These are phyloP conservation scores for Sphaerodactylus townsendi DNA, from an alignment of 2,113 vertebrate genomes.

Conservation along the genomic window DNA sequence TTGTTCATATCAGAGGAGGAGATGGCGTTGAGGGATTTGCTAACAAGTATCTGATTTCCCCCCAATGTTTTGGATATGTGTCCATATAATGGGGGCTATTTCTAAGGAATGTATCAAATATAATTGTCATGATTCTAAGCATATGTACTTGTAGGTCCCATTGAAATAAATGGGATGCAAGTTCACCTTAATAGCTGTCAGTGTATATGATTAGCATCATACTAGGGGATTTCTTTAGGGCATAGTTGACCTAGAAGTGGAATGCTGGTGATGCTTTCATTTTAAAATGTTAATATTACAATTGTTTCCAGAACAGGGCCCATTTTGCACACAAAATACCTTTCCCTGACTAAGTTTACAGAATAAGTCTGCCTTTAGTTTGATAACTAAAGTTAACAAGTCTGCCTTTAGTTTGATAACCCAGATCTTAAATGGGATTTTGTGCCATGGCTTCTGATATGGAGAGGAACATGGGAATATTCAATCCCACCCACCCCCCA, in stretches of 20 bases:
- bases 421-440: no score
- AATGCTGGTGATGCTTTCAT: constrained; percentile 13
- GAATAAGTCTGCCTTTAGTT: no score
- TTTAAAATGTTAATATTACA: background rate
- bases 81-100: constrained; percentile 4
- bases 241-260: constrained; percentile 22
- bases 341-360: background rate
- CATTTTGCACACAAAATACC: background rate
- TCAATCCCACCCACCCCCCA: no score
- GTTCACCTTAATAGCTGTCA: background rate
- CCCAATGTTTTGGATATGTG: constrained; percentile 1
- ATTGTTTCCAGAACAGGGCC: constrained; percentile 10
- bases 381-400: no score
- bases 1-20: background rate
- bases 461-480: no score
- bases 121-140: constrained; percentile 17
- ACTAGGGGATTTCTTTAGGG: background rate
- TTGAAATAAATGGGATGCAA: background rate
- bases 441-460: no score
- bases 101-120: constrained; percentile 17
- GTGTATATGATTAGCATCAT: background rate
- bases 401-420: no score
- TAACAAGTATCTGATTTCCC: background rate
- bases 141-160: background rate
- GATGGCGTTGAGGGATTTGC: constrained; percentile 2